These are phyloP conservation scores for Proterorhinus semilunaris DNA, from an alignment of 2,113 vertebrate genomes.

Conservation along the genomic window DNA sequence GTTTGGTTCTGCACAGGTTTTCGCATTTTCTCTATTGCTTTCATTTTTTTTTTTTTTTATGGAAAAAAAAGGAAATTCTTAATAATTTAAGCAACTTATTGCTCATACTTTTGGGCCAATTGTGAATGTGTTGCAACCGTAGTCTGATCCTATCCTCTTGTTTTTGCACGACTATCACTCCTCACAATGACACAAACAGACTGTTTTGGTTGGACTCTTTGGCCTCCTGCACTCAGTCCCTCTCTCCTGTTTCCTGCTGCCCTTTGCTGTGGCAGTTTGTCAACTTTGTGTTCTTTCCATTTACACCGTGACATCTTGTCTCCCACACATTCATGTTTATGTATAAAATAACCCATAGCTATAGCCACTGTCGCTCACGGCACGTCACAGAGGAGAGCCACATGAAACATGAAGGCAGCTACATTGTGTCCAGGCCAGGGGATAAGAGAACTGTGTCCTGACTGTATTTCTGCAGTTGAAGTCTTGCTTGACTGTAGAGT, in stretches of 20 bases:
- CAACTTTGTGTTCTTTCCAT: slow-evolving; percentile 43
- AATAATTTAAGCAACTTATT: too few relatives aligned
- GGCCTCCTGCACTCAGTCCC: slow-evolving; percentile 54
- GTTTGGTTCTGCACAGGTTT: too few relatives aligned
- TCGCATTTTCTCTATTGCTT: too few relatives aligned
- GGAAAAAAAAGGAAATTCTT: too few relatives aligned
- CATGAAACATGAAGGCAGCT: slow-evolving; percentile 35
- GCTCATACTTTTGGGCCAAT: background rate
- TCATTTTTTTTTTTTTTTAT: too few relatives aligned
- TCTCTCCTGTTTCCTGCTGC: slow-evolving; percentile 62
- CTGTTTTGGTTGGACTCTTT: slow-evolving; percentile 40
- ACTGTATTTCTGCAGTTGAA: slow-evolving; percentile 31
- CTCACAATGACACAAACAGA: slow-evolving; percentile 33
- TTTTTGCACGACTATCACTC: slow-evolving; percentile 27
- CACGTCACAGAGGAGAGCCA: slow-evolving; percentile 30
- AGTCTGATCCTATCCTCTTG: slow-evolving; percentile 5
- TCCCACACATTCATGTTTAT: slow-evolving; percentile 32
- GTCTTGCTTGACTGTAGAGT: slow-evolving; percentile 52
- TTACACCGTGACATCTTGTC: slow-evolving; percentile 18
- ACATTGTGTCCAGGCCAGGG: slow-evolving; percentile 9
- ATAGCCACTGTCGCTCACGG: slow-evolving; percentile 26
- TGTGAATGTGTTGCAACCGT: slow-evolving; percentile 15
- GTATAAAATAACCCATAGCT: slow-evolving; percentile 43
- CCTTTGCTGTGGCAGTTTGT: slow-evolving; percentile 39
- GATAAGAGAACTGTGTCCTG: slow-evolving; percentile 21